Conservation (phyloP, 2,797 vertebrate genomes). For the Acanthurus tractus region DNA sequence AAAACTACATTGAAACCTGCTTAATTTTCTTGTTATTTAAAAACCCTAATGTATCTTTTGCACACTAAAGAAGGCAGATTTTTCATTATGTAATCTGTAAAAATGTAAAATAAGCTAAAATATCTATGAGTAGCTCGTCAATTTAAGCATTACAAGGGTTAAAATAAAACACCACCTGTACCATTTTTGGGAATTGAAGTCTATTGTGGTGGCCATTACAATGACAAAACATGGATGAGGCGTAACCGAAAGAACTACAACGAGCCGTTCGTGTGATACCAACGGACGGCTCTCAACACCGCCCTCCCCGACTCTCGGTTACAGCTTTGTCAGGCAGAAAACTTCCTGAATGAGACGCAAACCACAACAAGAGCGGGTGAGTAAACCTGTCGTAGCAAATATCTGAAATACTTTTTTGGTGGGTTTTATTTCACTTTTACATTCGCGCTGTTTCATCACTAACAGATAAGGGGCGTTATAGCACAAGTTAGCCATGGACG, state of each 20-base stretch:
- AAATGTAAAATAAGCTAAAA: neutral
- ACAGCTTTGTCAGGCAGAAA: constrained; percentile 53
- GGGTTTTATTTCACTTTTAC: neutral
- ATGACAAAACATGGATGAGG: neutral
- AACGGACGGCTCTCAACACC: constrained; percentile 18
- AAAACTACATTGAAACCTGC: neutral
- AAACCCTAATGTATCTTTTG: neutral
- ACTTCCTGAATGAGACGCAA: constrained; percentile 70
- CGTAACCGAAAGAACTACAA: constrained; percentile 70
- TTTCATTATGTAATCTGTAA: neutral
- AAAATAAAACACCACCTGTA: neutral
- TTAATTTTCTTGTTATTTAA: neutral
- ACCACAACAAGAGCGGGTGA: constrained; percentile 32
- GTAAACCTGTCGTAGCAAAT: neutral
- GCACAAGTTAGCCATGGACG: constrained; percentile 11
- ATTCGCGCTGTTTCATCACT: neutral
- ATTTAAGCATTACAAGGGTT: neutral
- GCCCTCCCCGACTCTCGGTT: constrained; percentile 45
- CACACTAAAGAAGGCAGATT: accelerated
- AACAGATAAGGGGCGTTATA: neutral
- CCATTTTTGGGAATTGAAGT: constrained; percentile 73
- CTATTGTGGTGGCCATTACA: accelerated
- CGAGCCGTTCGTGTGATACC: neutral
- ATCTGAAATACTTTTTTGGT: neutral
- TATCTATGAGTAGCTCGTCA: no score